A percentile compares a stretch with the other conserved stretches of the same genome.
These are phyloP conservation scores for Anticlea derivata DNA, from an alignment of 2,888 invertebrate genomes.

Conservation along the genomic window DNA sequence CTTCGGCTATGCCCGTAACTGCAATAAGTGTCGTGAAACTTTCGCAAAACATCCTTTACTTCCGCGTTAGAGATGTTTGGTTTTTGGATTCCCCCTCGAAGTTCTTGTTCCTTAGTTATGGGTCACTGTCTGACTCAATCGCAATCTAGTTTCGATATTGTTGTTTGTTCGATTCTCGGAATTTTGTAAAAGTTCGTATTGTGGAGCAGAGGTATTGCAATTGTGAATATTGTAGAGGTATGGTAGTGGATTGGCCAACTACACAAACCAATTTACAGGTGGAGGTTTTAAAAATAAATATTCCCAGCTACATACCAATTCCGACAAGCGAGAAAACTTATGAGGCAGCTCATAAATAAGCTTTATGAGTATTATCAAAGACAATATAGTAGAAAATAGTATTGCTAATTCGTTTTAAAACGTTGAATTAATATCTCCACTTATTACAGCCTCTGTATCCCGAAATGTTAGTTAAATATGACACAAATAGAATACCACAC, in stretches of 20 bases:
- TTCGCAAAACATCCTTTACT: slow-evolving; percentile 66
- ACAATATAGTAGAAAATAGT: no score
- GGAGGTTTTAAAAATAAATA: background rate
- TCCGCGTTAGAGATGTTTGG: slow-evolving; percentile 66
- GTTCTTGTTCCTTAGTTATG: slow-evolving; percentile 54
- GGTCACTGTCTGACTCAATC: slow-evolving; percentile 54
- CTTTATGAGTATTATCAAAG: no score
- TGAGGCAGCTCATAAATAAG: no score
- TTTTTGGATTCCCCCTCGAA: slow-evolving; percentile 63
- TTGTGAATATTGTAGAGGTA: slow-evolving; percentile 19
- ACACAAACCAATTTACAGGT: background rate
- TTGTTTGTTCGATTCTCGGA: slow-evolving; percentile 40
- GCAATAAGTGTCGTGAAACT: slow-evolving; percentile 72
- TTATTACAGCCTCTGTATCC: background rate
- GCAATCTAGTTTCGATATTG: slow-evolving; percentile 54
- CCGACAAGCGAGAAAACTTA: no score
- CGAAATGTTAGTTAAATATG: slow-evolving; percentile 8
- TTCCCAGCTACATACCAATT: background rate
- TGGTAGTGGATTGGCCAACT: background rate
- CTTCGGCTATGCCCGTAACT: slow-evolving; percentile 47
- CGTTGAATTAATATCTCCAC: background rate
- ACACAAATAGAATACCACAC: slow-evolving; percentile 18
- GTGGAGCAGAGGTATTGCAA: slow-evolving; percentile 12
- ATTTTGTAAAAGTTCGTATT: slow-evolving; percentile 22
- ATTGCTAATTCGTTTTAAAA: background rate